A percentile compares a stretch with the other conserved stretches of the same genome.
Evolutionary conservation across 2,888 invertebrate species (phyloP).

Genomic region (Dicroscelio sp.): DNA sequence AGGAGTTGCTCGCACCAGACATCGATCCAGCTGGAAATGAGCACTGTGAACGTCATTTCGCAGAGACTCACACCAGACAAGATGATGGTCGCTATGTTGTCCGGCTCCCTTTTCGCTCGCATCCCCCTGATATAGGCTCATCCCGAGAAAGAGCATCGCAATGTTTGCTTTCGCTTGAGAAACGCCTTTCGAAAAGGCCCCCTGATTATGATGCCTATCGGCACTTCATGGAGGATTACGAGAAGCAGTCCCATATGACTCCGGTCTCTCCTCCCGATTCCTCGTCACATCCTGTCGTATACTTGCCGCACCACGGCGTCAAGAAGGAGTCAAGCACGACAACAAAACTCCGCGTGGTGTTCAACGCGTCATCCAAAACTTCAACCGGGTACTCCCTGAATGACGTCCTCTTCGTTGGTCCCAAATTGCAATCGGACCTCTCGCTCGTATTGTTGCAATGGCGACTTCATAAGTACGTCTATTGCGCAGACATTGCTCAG

Average conservation of each 20-base stretch:
- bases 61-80: not conserved
- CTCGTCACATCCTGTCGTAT: not conserved
- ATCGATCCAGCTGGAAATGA: not conserved
- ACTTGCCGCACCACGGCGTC: not conserved
- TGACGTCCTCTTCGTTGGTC: not conserved
- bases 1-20: not conserved
- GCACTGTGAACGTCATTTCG: not conserved
- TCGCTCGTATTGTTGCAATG: too few species aligned
- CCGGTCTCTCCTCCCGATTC: not conserved
- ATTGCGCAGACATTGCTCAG: too few species aligned
- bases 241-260: not conserved
- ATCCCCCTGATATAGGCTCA: conserved; percentile 3
- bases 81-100: conserved; percentile 10
- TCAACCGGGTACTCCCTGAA: not conserved
- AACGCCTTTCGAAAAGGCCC: not conserved
- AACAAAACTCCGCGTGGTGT: not conserved
- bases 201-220: too few species aligned
- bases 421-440: not conserved
- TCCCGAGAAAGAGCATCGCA: not conserved
- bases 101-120: not conserved
- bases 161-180: not conserved
- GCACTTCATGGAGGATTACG: not conserved
- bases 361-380: not conserved
- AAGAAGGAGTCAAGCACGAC: not conserved
- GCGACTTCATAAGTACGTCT: too few species aligned